phyloP scores from a whole-genome alignment of 2,113 vertebrate species.

The Cariama cristata region DNA sequence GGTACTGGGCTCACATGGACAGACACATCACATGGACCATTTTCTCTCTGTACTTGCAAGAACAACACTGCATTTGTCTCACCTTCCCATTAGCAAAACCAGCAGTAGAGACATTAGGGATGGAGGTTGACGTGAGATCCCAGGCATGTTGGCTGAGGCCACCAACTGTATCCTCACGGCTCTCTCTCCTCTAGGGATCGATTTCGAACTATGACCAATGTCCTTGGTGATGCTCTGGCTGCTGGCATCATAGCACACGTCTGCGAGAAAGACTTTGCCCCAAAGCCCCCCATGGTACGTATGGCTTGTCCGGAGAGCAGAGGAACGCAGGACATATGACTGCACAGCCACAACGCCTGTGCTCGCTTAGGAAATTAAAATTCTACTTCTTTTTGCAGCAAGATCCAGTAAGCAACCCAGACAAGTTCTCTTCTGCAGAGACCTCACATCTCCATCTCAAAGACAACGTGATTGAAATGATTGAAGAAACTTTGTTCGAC shows the following conservation, averaged over 20 bases:
- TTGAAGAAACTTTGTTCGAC: constrained; percentile 59
- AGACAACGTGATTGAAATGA: constrained; percentile 69
- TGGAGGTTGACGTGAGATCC: accelerated
- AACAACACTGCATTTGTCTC: neutral
- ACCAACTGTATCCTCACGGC: neutral
- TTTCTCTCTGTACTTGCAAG: neutral
- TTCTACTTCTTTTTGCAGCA: constrained; percentile 63
- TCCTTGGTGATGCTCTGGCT: constrained; percentile 85
- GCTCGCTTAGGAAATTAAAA: neutral
- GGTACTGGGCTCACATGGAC: neutral
- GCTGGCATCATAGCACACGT: constrained; percentile 86
- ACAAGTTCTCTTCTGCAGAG: constrained; percentile 68
- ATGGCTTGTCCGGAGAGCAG: accelerated
- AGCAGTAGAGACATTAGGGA: neutral
- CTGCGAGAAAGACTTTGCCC: constrained; percentile 83
- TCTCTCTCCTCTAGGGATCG: constrained; percentile 76
- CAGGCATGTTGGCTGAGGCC: accelerated
- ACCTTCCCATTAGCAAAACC: neutral
- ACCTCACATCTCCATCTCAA: constrained; percentile 70
- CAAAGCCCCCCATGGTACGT: neutral
- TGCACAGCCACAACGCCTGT: neutral
- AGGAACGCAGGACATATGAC: accelerated
- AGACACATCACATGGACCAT: accelerated
- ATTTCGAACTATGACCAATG: constrained; percentile 87
- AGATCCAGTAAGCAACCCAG: constrained; percentile 64